Base-by-base conservation (phyloP, 2,888 invertebrate genomes). In the Formica aserva region DNA sequence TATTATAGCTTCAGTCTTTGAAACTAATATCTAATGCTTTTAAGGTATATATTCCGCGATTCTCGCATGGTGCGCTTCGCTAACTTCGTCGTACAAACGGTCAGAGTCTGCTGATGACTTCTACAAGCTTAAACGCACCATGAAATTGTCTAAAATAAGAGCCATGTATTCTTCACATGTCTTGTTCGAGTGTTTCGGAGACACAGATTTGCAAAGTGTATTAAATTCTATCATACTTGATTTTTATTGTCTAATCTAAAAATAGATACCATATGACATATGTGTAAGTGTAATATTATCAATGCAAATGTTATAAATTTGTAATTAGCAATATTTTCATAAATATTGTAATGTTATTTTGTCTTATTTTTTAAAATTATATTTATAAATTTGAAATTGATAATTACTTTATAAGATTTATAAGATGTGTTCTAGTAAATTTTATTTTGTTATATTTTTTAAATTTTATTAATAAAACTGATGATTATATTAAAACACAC, bases 21-120 rank as follows among this genome's bases (percentile, higher is more conserved):
- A 63, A 81, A 77, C 74, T 76, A 6, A 3, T 32, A 81, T 77
- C 15, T 81, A 62, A 81, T 38, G 35, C 77, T 52, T 22, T 63
- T 15, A 45, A 57, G 67, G 35, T 41, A 52, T 48, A 18, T 18
- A 78, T 69, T 71, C 45, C 15, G 26, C 18, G 3, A 67, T 78
- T 60, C 41, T 18, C 15, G 48, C 48, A 52, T n/a, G 4, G 41
- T 32, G 15, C 57, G 57, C 22, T 71, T 15, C 1, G 4, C 35
- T 45, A 71, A 78, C 71, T 78, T 78, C 3, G 57, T 29, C 9
- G 18, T 45, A 41, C 45, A n/a, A 57, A 41, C 9, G 11, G 18
- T 41, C 13, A n/a, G 41, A 15, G 26, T 15, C 22, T 13, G 3
- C 13, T 26, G 32, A 18, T 29, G n/a, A 69, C 52, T 32, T 35